Conservation (phyloP, 2,888 invertebrate genomes). For the Neoscelio sp. region DNA sequence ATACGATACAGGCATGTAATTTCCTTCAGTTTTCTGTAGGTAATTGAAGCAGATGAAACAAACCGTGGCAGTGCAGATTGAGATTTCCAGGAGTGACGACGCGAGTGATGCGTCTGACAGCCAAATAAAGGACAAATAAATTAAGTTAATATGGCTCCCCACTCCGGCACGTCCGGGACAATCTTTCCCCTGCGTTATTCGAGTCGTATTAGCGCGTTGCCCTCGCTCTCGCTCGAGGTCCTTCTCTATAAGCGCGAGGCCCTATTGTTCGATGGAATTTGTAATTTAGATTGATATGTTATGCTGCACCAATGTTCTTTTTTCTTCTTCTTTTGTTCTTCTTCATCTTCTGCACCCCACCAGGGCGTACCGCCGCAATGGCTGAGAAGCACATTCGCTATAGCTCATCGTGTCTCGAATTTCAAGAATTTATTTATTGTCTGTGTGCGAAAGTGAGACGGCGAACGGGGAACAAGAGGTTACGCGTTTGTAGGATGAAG, state of each 20-base stretch:
- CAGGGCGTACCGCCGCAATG: slow-evolving; percentile 27
- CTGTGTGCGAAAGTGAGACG: slow-evolving; percentile 54
- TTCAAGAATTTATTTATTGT: slow-evolving; percentile 74
- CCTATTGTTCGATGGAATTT: slow-evolving; percentile 82
- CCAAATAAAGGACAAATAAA: slow-evolving; percentile 83
- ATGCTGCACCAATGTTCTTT: slow-evolving; percentile 69
- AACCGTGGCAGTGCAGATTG: slow-evolving; percentile 5
- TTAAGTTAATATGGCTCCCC: slow-evolving; percentile 80
- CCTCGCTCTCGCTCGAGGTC: slow-evolving; percentile 65
- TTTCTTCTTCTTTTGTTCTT: slow-evolving; percentile 44
- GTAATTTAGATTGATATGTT: slow-evolving; percentile 83
- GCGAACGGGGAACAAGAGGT: slow-evolving; percentile 24
- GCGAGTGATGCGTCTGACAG: slow-evolving; percentile 79
- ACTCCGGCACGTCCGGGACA: slow-evolving; percentile 61
- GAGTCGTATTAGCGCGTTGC: slow-evolving; percentile 68
- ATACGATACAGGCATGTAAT: background rate
- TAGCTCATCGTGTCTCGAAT: slow-evolving; percentile 70
- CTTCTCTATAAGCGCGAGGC: slow-evolving; percentile 63
- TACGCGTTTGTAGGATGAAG: slow-evolving; percentile 52
- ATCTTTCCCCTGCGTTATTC: slow-evolving; percentile 33
- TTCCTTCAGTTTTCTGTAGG: background rate
- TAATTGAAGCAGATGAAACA: slow-evolving; percentile 33
- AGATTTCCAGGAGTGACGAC: slow-evolving; percentile 75
- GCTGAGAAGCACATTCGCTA: slow-evolving; percentile 63
- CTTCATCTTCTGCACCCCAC: slow-evolving; percentile 41